phyloP scores from a whole-genome alignment of 92 coral and sea anemone genomes.

The Porites lobata region DNA sequence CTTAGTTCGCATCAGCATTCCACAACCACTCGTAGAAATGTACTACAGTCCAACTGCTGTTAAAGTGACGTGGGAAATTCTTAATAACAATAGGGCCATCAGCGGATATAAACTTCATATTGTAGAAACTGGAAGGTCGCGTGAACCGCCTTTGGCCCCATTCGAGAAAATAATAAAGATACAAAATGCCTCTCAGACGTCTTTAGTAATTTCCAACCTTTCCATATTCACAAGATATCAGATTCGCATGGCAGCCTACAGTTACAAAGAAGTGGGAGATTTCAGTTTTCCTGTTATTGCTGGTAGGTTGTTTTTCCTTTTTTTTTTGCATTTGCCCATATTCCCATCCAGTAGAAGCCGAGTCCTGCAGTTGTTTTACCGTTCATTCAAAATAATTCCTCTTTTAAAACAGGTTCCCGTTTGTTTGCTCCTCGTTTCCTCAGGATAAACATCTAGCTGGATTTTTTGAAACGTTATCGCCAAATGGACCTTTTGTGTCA shows the following conservation, averaged over 20 bases:
- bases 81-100: not conserved
- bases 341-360: no score
- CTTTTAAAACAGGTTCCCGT: no score
- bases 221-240: constrained; percentile 18
- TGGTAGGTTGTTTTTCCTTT: constrained; percentile 9
- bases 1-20: not conserved
- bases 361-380: no score
- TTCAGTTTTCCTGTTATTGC: constrained; percentile 12
- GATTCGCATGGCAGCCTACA: constrained; percentile 19
- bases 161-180: not conserved
- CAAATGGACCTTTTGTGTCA: no score
- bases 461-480: no score
- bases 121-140: not conserved
- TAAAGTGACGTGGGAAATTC: constrained; percentile 18
- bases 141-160: not conserved
- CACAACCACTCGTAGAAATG: not conserved
- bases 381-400: no score
- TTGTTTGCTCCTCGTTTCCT: no score
- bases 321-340: not conserved
- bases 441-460: no score
- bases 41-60: constrained; percentile 20
- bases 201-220: constrained; percentile 2
- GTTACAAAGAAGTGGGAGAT: not conserved
- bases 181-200: constrained; percentile 5
- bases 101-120: constrained; percentile 16